phyloP scores from a whole-genome alignment of 2,888 invertebrate species.

The Luperina nickerlii region DNA sequence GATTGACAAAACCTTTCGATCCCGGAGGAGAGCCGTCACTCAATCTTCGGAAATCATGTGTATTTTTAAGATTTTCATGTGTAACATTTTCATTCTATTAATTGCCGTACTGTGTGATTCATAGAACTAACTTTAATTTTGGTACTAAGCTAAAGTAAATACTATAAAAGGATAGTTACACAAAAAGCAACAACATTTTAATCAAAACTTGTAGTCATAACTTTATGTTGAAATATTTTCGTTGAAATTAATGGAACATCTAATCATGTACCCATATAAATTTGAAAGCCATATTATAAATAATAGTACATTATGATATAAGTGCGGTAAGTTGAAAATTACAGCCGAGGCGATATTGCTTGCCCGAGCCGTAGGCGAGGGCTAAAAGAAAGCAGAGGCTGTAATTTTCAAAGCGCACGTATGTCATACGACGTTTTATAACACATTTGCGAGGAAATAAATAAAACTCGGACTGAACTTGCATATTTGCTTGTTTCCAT shows the following conservation, averaged over 20 bases:
- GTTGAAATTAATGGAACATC: background rate
- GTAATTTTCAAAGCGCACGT: too few relatives aligned
- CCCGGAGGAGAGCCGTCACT: conserved; percentile 18
- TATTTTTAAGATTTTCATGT: background rate
- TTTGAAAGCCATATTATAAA: background rate
- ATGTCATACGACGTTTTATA: too few relatives aligned
- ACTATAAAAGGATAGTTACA: too few relatives aligned
- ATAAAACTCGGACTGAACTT: too few relatives aligned
- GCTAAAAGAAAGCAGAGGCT: too few relatives aligned
- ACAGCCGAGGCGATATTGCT: too few relatives aligned
- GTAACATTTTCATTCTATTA: background rate
- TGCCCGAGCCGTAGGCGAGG: too few relatives aligned
- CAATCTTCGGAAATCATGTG: conserved; percentile 23
- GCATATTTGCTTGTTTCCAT: too few relatives aligned
- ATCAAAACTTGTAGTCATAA: conserved; percentile 11
- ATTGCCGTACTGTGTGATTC: background rate
- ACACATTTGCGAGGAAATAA: too few relatives aligned
- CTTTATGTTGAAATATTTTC: background rate
- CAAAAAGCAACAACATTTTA: conserved; percentile 17
- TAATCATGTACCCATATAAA: background rate
- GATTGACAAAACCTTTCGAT: conserved; percentile 35
- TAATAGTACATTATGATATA: too few relatives aligned
- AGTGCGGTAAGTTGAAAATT: too few relatives aligned
- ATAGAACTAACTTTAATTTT: background rate
- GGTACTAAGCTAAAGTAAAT: too few relatives aligned